Evolutionary conservation across 2,113 vertebrate species (phyloP), one percentile per base, ranked within the genome.

Genomic region (Sinocyclocheilus rhinocerous): DNA sequence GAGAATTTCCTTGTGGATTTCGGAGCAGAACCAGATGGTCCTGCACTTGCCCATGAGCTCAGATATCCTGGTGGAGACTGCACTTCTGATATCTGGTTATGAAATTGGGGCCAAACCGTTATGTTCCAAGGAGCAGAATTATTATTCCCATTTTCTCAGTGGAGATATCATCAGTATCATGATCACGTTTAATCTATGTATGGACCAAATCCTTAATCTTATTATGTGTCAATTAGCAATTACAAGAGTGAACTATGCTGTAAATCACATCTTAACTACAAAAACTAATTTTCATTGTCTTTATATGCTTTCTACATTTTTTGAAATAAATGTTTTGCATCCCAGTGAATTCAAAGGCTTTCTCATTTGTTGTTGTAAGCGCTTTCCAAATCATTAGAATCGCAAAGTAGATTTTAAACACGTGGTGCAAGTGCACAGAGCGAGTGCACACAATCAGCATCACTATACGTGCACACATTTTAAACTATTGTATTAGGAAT

Each of bases 41-140:
- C 98, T 0, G 95, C 67, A 3, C 92, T 99, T 7, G 97, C 97
- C 83, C 97, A 99, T 0, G 98, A 99, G 93, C 79, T 97, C 22
- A 93, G 97, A 3, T 99, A 98, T 84, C 97, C 97, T 0, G 97
- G 97, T 0, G 98, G 98, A 1, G 98, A 99, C 92, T 96, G 96
- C 75, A 97, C 93, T 61, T 99, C 98, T 0, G 98, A 99, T 90
- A 99, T 99, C 92, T 99, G 97, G 96, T 13, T 96, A 16, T 97
- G 85, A 90, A 18, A 0, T 20, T 76, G 36, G 57, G 20, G 48
- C 57, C 42, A 67, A 50, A 0, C 22, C 22, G 15, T 75, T 18
- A 24, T 3, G 42, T 76, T 76, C 6, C 42, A 55, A 55, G 24
- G 1, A 18, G 26, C 13, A 77, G 24, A 77, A 20, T 29, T 55